Conservation (phyloP, 2,888 invertebrate species). For the Neuroscelio doddi region DNA sequence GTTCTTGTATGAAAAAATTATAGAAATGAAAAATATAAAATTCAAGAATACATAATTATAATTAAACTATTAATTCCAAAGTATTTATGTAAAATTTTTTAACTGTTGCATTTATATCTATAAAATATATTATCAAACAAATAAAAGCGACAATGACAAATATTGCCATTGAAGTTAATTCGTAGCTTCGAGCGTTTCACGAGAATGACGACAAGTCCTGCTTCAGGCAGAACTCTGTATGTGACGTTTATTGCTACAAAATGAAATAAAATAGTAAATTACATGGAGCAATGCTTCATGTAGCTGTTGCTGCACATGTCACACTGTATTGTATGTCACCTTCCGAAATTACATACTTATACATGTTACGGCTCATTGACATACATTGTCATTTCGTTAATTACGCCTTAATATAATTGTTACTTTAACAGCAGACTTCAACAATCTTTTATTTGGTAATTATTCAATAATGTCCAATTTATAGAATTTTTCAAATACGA, state of each 20-base stretch:
- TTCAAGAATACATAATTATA: too few relatives aligned
- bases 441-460: too few relatives aligned
- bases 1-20: too few relatives aligned
- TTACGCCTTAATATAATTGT: background rate
- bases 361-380: slow-evolving; percentile 3
- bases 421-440: background rate
- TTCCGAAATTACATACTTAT: slow-evolving; percentile 14
- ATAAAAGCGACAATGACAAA: slow-evolving; percentile 31
- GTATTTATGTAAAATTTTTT: background rate
- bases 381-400: background rate
- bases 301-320: slow-evolving; percentile 20
- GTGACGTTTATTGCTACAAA: slow-evolving; percentile 39
- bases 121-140: slow-evolving; percentile 16
- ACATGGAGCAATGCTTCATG: slow-evolving; percentile 32
- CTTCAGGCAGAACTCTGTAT: slow-evolving; percentile 22
- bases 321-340: slow-evolving; percentile 8
- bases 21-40: too few relatives aligned
- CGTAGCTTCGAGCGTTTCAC: slow-evolving; percentile 20
- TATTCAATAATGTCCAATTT: too few relatives aligned
- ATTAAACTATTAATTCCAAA: too few relatives aligned
- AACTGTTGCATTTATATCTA: slow-evolving; percentile 3
- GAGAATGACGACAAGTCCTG: slow-evolving; percentile 28
- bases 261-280: slow-evolving; percentile 25
- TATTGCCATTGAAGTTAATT: slow-evolving; percentile 25
- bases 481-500: too few relatives aligned